A percentile compares a stretch with the other conserved stretches of the same genome.
Evolutionary conservation across 2,113 vertebrate species (phyloP).

Genomic region (Podocnemis expansa): DNA sequence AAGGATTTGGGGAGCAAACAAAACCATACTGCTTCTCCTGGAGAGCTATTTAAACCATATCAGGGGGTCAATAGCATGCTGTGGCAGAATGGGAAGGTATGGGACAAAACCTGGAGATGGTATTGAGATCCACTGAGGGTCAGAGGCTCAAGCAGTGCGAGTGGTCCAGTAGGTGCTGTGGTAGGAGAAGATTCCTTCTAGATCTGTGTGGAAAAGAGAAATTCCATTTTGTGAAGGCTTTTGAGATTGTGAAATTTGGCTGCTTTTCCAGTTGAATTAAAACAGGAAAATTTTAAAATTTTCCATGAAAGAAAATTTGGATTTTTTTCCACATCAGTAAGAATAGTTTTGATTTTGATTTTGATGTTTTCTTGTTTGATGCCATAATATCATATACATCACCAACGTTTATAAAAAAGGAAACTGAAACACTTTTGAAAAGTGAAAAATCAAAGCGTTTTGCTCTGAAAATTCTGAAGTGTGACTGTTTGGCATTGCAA

Average conservation of each 20-base stretch:
- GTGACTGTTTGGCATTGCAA: not conserved
- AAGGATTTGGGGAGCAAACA: not conserved
- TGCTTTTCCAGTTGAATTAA: slow-evolving; percentile 69
- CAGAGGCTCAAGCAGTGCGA: not conserved
- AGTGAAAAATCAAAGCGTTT: not conserved
- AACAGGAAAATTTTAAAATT: slow-evolving; percentile 71
- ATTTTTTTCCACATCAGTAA: slow-evolving; percentile 60
- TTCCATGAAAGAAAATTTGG: slow-evolving; percentile 60
- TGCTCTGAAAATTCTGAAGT: not conserved
- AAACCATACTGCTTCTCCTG: accelerated
- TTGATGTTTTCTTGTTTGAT: slow-evolving; percentile 2
- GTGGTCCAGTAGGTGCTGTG: not conserved
- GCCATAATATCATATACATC: not conserved
- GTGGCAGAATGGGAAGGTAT: not conserved
- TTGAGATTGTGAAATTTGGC: slow-evolving; percentile 58
- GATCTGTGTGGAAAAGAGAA: slow-evolving; percentile 57
- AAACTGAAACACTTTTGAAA: not conserved
- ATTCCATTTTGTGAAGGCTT: slow-evolving; percentile 48
- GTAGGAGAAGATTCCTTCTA: slow-evolving; percentile 48
- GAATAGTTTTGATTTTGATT: slow-evolving; percentile 58
- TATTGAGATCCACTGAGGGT: not conserved
- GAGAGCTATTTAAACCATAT: slow-evolving; percentile 13
- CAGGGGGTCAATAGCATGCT: not conserved
- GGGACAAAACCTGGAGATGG: slow-evolving; percentile 27
- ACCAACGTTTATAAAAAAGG: not conserved